Percentiles rank a stretch among this genome's conserved stretches.
phyloP scores from a whole-genome alignment of 2,888 invertebrate species.

The Epistrophe grossulariae region DNA sequence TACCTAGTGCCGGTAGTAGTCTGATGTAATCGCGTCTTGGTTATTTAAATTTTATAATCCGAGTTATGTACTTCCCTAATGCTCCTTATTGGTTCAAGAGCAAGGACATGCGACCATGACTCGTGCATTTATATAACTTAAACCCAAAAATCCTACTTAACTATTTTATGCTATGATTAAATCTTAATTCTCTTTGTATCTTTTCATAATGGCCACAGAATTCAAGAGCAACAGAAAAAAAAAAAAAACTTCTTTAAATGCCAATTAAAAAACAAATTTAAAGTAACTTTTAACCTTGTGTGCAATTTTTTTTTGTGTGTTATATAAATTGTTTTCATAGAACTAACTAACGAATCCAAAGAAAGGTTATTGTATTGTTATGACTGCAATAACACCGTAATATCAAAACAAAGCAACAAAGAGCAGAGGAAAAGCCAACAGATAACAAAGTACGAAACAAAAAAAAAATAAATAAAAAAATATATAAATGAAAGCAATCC shows the following conservation, averaged over 20 bases:
- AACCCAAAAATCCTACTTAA: neutral
- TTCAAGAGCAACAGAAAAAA: constrained; percentile 17
- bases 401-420: constrained; percentile 21
- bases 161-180: constrained; percentile 13
- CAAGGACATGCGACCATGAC: neutral
- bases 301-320: neutral
- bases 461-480: neutral
- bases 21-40: too few relatives aligned
- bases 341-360: constrained; percentile 17
- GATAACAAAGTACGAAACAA: neutral
- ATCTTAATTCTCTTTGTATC: constrained; percentile 3
- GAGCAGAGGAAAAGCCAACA: neutral
- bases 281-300: constrained; percentile 32
- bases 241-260: constrained; percentile 17
- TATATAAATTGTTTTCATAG: constrained; percentile 14
- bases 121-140: neutral
- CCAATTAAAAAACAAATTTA: constrained; percentile 34
- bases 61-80: too few relatives aligned
- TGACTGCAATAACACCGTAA: constrained; percentile 23
- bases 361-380: constrained; percentile 36
- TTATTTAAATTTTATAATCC: too few relatives aligned
- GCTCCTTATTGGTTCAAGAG: too few relatives aligned
- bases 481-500: neutral
- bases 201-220: constrained; percentile 2
- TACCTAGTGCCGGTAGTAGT: too few relatives aligned